Percentiles rank a stretch among this genome's conserved stretches.
These are phyloP conservation scores for Drosophila eohydei DNA, from an alignment of 2,888 invertebrate species.

Conservation along the genomic window DNA sequence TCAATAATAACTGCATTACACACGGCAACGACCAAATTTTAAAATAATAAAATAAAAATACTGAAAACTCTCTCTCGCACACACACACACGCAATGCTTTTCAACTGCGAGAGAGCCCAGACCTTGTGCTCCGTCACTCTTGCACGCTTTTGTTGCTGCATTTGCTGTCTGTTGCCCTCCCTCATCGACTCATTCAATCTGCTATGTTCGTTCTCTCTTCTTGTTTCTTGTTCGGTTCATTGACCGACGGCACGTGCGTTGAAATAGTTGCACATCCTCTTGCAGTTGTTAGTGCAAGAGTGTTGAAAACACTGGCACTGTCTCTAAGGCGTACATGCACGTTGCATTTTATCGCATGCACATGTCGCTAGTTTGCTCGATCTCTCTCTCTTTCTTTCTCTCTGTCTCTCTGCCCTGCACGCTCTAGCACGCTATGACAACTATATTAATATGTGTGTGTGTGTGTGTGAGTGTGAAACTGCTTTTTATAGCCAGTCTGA, in stretches of 20 bases:
- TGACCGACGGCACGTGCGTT: conserved; percentile 78
- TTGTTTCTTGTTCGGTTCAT: conserved; percentile 69
- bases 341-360: conserved; percentile 80
- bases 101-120: neutral
- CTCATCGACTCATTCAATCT: conserved; percentile 8
- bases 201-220: conserved; percentile 11
- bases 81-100: neutral
- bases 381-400: conserved; percentile 7
- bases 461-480: conserved; percentile 32
- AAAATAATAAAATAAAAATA: conserved; percentile 13
- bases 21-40: conserved; percentile 43
- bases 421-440: conserved; percentile 44
- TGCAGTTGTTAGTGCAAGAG: conserved; percentile 33
- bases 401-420: conserved; percentile 2
- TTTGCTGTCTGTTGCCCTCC: conserved; percentile 27
- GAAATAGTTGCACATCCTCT: conserved; percentile 77
- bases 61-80: conserved; percentile 4
- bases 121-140: conserved; percentile 25
- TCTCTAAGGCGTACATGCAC: conserved; percentile 68
- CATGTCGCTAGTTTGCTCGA: conserved; percentile 55
- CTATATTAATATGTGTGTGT: conserved; percentile 27
- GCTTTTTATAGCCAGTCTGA: conserved; percentile 53
- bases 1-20: conserved; percentile 81
- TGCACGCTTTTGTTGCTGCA: conserved; percentile 29
- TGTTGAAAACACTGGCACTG: conserved; percentile 76